Evolutionary conservation across 2,888 invertebrate genomes (phyloP), one percentile per base, ranked within the genome.

Genomic region (Himalopsyche japonica): DNA sequence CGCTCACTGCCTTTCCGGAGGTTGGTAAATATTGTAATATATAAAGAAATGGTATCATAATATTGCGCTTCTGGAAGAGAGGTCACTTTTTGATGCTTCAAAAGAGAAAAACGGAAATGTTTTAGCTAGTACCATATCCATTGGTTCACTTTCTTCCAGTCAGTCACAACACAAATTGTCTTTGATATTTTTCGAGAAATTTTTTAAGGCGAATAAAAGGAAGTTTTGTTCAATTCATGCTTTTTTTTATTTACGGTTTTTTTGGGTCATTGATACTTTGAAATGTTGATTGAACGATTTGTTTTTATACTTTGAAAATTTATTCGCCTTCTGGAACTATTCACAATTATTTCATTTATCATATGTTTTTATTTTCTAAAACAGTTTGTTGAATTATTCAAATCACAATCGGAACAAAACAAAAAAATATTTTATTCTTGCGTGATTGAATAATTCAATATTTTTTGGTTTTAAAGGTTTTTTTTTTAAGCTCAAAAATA

Each of bases 1-100:
- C 82, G 85, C 81, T 79, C 81, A 70, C 82, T 77, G 82, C 80
- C 48, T 43, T 76, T 76, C 82, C 43, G 77, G 57, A 82, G 83
- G 83, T 80, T 70, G 79, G 84, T 83, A 81, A 83, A 85, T 83
- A 85, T 85, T 83, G 76, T 83, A 85, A 83, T 83, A 83, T 85
- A 82, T 85, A 83, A 85, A 85, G 85, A 85, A 85, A 83, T 82
- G 85, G 79, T 83, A 83, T 82, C 83, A 83, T 80, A 83, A 83
- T 79, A 79, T 48, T 57, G 57, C 30, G 84, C 84, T 77, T n/a
- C 57, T 64, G 70, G 30, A 32, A 20, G 83, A 34, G 27, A 30
- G 34, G 43, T 79, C 32, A 64, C 49, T 57, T 27, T 80, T 49
- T 80, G 64, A 79, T 70, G 82, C 70, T 37, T 77, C 77, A 24